These are phyloP conservation scores for Cryptophagus acutangulus DNA, from an alignment of 2,888 invertebrate genomes.

Conservation along the genomic window DNA sequence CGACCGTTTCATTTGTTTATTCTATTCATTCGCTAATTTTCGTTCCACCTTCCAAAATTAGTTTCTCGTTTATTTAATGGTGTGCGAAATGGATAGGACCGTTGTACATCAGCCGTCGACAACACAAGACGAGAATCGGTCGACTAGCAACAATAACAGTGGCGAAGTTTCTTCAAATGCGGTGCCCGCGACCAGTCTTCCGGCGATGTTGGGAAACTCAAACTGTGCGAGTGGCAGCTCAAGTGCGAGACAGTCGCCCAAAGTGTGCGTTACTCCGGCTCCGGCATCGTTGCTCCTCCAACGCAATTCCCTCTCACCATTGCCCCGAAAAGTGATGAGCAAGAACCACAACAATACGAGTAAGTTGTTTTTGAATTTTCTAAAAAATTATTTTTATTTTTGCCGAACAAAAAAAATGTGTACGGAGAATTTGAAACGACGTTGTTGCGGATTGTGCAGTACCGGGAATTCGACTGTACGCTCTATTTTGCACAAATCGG, in stretches of 20 bases:
- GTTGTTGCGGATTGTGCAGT: too few relatives aligned
- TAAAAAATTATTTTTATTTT: too few relatives aligned
- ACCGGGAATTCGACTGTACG: too few relatives aligned
- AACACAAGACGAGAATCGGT: not conserved
- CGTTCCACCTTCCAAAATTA: too few relatives aligned
- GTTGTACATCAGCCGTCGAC: not conserved
- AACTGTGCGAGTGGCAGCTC: constrained; percentile 36
- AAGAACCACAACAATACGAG: constrained; percentile 62
- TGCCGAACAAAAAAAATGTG: too few relatives aligned
- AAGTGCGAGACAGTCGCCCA: constrained; percentile 39
- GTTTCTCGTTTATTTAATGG: constrained; percentile 1
- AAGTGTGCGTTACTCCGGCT: constrained; percentile 31
- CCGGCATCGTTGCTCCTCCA: constrained; percentile 41
- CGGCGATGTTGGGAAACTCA: constrained; percentile 20
- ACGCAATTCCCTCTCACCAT: constrained; percentile 49
- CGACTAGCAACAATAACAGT: constrained; percentile 8
- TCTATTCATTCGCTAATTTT: too few relatives aligned
- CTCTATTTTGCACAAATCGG: too few relatives aligned
- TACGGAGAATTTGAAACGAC: too few relatives aligned
- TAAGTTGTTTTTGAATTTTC: too few relatives aligned
- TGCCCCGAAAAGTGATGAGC: constrained; percentile 60
- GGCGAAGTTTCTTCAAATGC: constrained; percentile 18
- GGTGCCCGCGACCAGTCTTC: constrained; percentile 8
- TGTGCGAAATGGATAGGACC: not conserved
- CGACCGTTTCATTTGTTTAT: too few relatives aligned